These are phyloP conservation scores for Acyrthosiphon pisum DNA, from an alignment of 1,140 invertebrate genomes.

Conservation along the genomic window DNA sequence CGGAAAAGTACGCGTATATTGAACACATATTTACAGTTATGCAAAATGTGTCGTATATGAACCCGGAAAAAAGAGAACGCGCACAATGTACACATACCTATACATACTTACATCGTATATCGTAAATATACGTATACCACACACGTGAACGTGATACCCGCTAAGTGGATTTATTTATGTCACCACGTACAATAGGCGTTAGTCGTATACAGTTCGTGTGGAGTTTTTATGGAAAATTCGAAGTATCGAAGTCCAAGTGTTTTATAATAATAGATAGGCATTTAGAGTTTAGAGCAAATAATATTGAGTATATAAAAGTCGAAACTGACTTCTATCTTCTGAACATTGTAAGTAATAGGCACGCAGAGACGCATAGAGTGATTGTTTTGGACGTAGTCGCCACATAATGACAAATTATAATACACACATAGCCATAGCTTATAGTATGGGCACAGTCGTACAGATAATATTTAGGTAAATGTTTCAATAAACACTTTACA, in stretches of 20 bases:
- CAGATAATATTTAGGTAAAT: too few species aligned
- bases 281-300: too few species aligned
- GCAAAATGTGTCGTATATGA: constrained; percentile 39
- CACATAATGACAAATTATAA: too few species aligned
- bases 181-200: neutral
- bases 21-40: constrained; percentile 5
- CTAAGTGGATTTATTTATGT: constrained; percentile 31
- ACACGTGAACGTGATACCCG: neutral
- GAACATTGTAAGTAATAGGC: neutral
- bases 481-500: too few species aligned
- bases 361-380: too few species aligned
- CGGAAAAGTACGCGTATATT: neutral
- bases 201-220: neutral
- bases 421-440: too few species aligned
- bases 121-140: neutral
- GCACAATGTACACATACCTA: neutral
- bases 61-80: constrained; percentile 34
- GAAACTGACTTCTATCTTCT: neutral
- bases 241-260: neutral
- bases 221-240: neutral
- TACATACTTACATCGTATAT: neutral
- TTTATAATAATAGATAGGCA: neutral
- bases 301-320: too few species aligned
- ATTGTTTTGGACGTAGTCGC: too few species aligned
- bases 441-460: too few species aligned